phyloP scores from a whole-genome alignment of 2,797 vertebrate species.

The Argentina silus region DNA sequence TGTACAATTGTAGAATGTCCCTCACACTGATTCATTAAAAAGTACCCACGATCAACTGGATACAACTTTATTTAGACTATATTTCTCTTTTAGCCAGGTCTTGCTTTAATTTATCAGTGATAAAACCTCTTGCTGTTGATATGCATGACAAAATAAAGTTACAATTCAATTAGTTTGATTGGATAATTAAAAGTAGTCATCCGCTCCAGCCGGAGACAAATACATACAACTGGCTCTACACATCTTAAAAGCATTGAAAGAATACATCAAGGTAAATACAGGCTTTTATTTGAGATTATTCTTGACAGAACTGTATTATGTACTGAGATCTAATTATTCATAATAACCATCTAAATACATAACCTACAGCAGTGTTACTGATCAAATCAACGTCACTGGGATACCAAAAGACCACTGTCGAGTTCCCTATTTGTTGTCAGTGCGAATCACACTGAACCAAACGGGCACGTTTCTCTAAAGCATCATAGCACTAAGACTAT shows the following conservation, averaged over 20 bases:
- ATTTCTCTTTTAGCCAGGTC: conserved; percentile 73
- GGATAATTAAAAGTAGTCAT: no score
- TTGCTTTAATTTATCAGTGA: conserved; percentile 33
- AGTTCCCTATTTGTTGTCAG: conserved; percentile 81
- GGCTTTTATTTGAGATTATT: conserved; percentile 67
- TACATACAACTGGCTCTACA: no score
- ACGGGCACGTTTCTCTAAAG: conserved; percentile 16
- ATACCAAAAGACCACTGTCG: conserved; percentile 81
- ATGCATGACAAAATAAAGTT: no score
- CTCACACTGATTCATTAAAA: conserved; percentile 2
- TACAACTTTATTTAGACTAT: conserved; percentile 69
- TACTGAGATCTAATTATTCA: conserved; percentile 65
- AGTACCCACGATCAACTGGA: conserved; percentile 33
- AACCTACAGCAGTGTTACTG: conserved; percentile 74
- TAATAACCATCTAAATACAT: conserved; percentile 72
- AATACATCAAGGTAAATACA: conserved; percentile 77
- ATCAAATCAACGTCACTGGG: conserved; percentile 67
- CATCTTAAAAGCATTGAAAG: conserved; percentile 68
- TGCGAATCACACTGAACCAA: conserved; percentile 85
- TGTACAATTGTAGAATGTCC: neutral
- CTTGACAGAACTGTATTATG: conserved; percentile 65
- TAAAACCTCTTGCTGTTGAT: conserved; percentile 67
- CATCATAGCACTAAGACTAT: no score
- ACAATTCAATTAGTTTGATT: no score
- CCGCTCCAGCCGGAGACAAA: no score